Evolutionary conservation across 2,888 invertebrate species (phyloP), one percentile per base, ranked within the genome.

Genomic region (Syrista parreyssii): DNA sequence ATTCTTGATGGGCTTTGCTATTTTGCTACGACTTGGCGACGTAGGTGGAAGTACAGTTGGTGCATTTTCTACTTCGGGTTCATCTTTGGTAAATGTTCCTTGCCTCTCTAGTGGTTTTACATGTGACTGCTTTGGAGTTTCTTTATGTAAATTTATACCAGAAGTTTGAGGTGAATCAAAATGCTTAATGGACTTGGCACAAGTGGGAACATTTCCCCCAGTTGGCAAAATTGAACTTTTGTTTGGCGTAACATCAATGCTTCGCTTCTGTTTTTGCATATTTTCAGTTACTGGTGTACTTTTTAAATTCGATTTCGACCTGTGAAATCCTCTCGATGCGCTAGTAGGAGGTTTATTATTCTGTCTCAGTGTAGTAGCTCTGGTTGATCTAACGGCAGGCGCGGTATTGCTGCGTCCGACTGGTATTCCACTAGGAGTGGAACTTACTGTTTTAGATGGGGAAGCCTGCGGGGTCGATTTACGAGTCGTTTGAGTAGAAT

Each of bases 61-160:
- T 4, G 88, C 89, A 76, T 91, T 90, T 35, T 88, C 89, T 68
- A 86, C 88, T 78, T 91, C 91, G 0, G 93, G 93, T 83, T 97
- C 96, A 85, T 98, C 97, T 91, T 98, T 98, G 0, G 97, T 97
- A 89, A 98, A 98, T 0, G 98, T 98, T 23, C 97, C 97, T 91
- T 98, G 98, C 36, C 98, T 93, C 83, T 96, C 96, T 68, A 96
- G 90, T 0, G 94, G 93, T 76, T 75, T 78, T 12, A 75, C 36
- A 93, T 88, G 0, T 93, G 92, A 83, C 92, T 92, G 11, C 89
- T 85, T 12, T 91, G 88, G 73, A 12, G 71, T 71, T 72, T 87
- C 85, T 1, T 90, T 82, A 11, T 55, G 55, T 30, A 23, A 35
- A 30, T 9, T 30, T 30, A 74, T 34, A 9, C 32, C 31, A 31